Conservation (phyloP, 2,113 vertebrate genomes). For the Taxidea taxus region DNA sequence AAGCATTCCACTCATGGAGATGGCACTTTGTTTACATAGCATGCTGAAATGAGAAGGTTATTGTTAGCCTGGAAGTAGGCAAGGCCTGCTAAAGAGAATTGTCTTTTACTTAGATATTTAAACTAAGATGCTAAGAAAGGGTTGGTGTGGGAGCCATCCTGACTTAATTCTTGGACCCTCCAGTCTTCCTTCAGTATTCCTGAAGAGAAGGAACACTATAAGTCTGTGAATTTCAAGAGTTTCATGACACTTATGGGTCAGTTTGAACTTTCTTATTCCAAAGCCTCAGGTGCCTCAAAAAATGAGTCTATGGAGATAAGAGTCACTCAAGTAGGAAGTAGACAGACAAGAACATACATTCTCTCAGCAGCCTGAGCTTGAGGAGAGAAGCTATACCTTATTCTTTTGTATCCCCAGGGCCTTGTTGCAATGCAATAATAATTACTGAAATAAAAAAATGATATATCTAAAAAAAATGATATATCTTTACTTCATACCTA, state of each 20-base stretch:
- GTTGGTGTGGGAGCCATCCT: background rate
- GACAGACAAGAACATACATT: background rate
- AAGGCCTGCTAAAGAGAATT: background rate
- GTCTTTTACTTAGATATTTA: slow-evolving; percentile 17
- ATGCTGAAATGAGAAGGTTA: slow-evolving; percentile 47
- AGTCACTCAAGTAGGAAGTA: background rate
- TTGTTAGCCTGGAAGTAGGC: slow-evolving; percentile 35
- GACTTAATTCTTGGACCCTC: background rate
- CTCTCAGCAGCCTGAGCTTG: background rate
- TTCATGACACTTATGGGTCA: background rate
- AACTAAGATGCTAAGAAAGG: background rate
- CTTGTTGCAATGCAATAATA: background rate
- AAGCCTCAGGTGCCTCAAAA: background rate
- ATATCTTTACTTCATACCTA: background rate
- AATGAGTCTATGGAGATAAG: background rate
- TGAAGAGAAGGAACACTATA: background rate
- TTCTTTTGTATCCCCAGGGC: background rate
- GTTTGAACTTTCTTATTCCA: background rate
- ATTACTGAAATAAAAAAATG: background rate
- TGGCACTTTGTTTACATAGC: slow-evolving; percentile 62
- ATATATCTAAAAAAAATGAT: background rate
- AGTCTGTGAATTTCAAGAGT: background rate
- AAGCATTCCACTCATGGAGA: slow-evolving; percentile 53
- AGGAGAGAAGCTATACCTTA: background rate
- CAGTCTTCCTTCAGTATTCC: background rate